Conservation (phyloP, 2,797 vertebrate genomes). For the Bradypodion ventrale region DNA sequence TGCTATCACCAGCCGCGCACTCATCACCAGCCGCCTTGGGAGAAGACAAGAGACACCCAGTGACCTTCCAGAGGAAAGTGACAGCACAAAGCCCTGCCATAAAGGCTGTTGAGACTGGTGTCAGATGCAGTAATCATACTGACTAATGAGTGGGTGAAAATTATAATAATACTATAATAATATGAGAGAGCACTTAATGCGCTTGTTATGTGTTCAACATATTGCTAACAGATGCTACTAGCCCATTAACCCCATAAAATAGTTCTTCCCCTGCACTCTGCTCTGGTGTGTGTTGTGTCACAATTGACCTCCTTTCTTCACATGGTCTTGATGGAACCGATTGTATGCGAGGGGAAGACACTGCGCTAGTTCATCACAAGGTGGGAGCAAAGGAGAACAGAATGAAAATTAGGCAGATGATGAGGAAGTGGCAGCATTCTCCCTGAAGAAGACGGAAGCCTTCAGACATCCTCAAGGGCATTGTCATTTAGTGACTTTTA, state of each 20-base stretch:
- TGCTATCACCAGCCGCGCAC: conserved; percentile 32
- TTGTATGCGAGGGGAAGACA: neutral
- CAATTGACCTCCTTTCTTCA: neutral
- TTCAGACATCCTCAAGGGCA: too few species aligned
- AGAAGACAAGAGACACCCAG: conserved; percentile 27
- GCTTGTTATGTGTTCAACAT: conserved; percentile 32
- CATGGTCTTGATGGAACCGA: neutral
- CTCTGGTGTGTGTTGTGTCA: neutral
- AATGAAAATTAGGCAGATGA: too few species aligned
- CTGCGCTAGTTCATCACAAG: neutral
- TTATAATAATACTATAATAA: conserved; percentile 23
- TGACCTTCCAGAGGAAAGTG: conserved; percentile 43
- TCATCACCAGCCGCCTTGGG: conserved; percentile 49
- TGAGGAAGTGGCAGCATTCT: too few species aligned
- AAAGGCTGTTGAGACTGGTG: conserved; percentile 33
- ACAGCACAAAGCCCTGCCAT: conserved; percentile 10
- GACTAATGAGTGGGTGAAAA: conserved; percentile 44
- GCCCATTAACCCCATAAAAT: conserved; percentile 37
- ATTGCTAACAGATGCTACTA: conserved; percentile 19
- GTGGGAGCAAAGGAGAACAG: too few species aligned
- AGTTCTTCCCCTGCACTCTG: neutral
- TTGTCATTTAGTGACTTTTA: too few species aligned
- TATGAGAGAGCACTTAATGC: conserved; percentile 29
- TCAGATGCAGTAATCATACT: conserved; percentile 36
- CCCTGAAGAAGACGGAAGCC: too few species aligned